Conservation (phyloP, 2,888 invertebrate genomes). For the Philopedon plagiatum region DNA sequence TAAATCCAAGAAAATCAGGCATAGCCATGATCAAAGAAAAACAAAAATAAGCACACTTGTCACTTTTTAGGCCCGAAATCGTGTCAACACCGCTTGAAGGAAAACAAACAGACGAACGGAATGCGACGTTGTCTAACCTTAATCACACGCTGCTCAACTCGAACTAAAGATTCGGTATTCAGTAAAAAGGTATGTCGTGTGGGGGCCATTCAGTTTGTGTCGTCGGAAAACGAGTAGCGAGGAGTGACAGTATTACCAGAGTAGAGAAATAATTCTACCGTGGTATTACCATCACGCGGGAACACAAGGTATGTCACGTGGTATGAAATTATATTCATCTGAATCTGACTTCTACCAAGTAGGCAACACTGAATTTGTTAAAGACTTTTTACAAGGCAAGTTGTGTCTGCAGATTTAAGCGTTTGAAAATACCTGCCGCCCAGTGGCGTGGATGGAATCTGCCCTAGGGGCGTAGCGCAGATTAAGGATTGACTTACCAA, state of each 20-base stretch:
- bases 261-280: too few species aligned
- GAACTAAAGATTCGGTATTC: slow-evolving; percentile 34
- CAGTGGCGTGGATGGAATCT: too few species aligned
- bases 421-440: too few species aligned
- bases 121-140: slow-evolving; percentile 29
- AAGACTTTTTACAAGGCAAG: background rate
- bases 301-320: slow-evolving; percentile 26
- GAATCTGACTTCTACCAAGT: background rate
- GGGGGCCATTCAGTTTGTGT: slow-evolving; percentile 36
- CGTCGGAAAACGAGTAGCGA: slow-evolving; percentile 45
- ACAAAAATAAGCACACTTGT: slow-evolving; percentile 41
- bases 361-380: slow-evolving; percentile 16
- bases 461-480: too few species aligned
- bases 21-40: slow-evolving; percentile 33
- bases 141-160: slow-evolving; percentile 39
- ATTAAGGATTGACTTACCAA: too few species aligned
- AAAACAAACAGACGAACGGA: slow-evolving; percentile 34
- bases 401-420: background rate
- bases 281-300: slow-evolving; percentile 40
- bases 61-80: slow-evolving; percentile 29
- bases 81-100: slow-evolving; percentile 36
- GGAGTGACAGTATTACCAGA: slow-evolving; percentile 28
- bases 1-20: slow-evolving; percentile 36
- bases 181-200: slow-evolving; percentile 27
- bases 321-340: slow-evolving; percentile 7